Evolutionary conservation across 1,140 invertebrate species (phyloP).

Genomic region (Camponotus floridanus): DNA sequence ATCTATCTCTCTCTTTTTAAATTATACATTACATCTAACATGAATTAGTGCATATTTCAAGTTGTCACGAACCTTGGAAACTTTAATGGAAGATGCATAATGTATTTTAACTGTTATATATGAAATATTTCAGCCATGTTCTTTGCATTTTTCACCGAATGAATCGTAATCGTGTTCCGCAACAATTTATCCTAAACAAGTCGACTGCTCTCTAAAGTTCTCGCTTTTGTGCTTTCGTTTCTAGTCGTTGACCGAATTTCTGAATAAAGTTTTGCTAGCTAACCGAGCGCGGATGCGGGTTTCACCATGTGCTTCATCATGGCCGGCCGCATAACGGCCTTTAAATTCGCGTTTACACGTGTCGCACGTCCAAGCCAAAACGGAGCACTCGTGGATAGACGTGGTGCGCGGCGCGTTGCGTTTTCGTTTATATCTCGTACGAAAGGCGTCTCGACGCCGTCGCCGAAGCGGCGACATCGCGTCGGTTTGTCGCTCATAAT

Average conservation of each 20-base stretch:
- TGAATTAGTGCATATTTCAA: too few species aligned
- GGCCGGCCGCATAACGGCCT: constrained; percentile 20
- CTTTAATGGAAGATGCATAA: neutral
- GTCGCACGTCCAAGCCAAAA: constrained; percentile 16
- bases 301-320: constrained; percentile 28
- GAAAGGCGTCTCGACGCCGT: neutral
- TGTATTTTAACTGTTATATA: neutral
- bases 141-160: neutral
- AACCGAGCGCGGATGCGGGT: neutral
- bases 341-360: constrained; percentile 61
- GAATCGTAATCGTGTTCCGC: constrained; percentile 1
- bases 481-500: constrained; percentile 39
- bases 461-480: constrained; percentile 13
- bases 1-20: too few species aligned
- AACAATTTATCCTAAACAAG: constrained; percentile 8
- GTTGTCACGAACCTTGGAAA: neutral
- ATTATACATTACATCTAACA: too few species aligned
- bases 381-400: neutral
- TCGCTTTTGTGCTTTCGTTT: constrained; percentile 9
- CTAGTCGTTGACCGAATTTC: constrained; percentile 44
- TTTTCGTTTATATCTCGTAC: constrained; percentile 1
- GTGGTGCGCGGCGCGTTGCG: neutral
- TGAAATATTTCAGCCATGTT: too few species aligned
- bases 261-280: constrained; percentile 15
- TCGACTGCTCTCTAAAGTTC: constrained; percentile 8